Base-by-base conservation (phyloP, 2,797 vertebrate species). In the Cercopithecus mitis region DNA sequence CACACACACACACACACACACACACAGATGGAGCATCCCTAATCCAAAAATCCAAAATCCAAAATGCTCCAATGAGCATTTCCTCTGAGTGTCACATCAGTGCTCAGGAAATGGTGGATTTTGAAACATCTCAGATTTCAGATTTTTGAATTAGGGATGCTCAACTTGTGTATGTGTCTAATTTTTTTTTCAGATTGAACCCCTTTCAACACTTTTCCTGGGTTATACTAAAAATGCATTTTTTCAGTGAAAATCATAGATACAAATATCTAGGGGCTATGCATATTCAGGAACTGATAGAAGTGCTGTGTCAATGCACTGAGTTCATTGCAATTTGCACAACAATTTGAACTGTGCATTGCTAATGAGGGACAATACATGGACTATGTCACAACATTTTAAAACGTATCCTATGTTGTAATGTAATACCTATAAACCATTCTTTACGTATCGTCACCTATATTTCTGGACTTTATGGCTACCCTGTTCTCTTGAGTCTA, bases 221-320 rank as follows among this genome's bases (percentile, higher is more conserved):
- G 27, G 33, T 92, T 91, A 79, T 72, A 70, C n/a, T 77, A 76
- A 95, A 86, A 90, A 77, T 64, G 2, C 1, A 55, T 25, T 8
- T 43, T 77, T 90, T 94, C 58, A 52, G 50, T 67, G 76, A 83
- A 94, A 97, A 96, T 84, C 11, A 73, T 50, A 97, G 67, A 83
- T 89, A 82, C 12, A 94, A 58, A 52, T 70, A 90, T 45, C 39
- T n/a, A 17, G 20, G 43, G 39, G 27, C 43, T 75, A 92, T 43
- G 33, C 20, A 83, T 61, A 94, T 27, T 67, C 4, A 57, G 47
- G 22, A 13, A 58, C 13, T 75, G 73, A 85, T 70, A n/a, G 27
- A 94, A 75, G 90, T 27, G 47, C 13, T 95, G 24, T 70, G 45
- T 41, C 14, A 90, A 58, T 47, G 25, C 55, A 82, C n/a, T 41